These are phyloP conservation scores for Anas georgica DNA, from an alignment of 2,797 vertebrate genomes.

Conservation along the genomic window DNA sequence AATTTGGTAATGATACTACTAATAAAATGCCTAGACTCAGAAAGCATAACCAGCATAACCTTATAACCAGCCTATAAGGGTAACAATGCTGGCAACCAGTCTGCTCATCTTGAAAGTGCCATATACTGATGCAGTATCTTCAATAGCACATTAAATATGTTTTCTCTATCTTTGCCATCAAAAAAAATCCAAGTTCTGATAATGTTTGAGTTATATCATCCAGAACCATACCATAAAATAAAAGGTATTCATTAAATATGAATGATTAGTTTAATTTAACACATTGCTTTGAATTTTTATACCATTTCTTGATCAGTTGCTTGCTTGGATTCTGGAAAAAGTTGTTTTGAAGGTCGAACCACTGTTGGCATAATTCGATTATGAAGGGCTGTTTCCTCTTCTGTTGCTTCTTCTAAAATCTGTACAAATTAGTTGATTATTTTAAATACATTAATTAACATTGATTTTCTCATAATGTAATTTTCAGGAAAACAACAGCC, in stretches of 20 bases:
- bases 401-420: conserved; percentile 96
- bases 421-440: conserved; percentile 37
- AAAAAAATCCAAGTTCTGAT: not conserved
- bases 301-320: conserved; percentile 90
- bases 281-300: not conserved
- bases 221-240: not conserved
- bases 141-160: not conserved
- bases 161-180: not conserved
- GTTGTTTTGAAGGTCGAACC: conserved; percentile 92
- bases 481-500: not conserved
- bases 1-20: not conserved
- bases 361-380: conserved; percentile 97
- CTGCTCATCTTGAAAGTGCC: not conserved
- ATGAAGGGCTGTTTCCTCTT: conserved; percentile 96
- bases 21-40: not conserved
- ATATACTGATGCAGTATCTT: not conserved
- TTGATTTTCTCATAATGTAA: not conserved
- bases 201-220: not conserved
- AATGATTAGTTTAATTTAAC: not conserved
- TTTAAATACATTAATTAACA: not conserved
- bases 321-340: conserved; percentile 80
- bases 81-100: not conserved
- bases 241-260: not conserved
- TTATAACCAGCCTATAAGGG: not conserved
- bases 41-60: not conserved